Percentiles rank a stretch among this genome's conserved stretches.
phyloP scores from a whole-genome alignment of 2,888 invertebrate genomes.

The Ephialtes manifestator region DNA sequence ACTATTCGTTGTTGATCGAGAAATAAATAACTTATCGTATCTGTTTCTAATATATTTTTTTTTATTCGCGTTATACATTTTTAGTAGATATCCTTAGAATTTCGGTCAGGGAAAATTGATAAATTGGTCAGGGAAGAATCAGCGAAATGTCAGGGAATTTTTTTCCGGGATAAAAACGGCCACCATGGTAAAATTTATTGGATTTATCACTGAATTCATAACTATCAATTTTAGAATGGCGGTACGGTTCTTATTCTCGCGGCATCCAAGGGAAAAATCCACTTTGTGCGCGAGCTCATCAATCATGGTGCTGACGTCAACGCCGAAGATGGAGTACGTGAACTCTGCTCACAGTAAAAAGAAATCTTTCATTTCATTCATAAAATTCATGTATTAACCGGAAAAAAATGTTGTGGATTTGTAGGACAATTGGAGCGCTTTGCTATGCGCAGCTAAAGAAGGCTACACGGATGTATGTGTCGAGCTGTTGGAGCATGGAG shows the following conservation, averaged over 20 bases:
- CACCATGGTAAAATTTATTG: slow-evolving; percentile 13
- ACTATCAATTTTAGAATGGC: slow-evolving; percentile 90
- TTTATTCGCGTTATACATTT: too few species aligned
- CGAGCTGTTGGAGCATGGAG: slow-evolving; percentile 94
- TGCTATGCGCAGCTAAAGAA: slow-evolving; percentile 96
- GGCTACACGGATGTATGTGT: slow-evolving; percentile 94
- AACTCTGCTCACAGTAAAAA: slow-evolving; percentile 8
- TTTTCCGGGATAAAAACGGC: too few species aligned
- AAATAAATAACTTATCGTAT: too few species aligned
- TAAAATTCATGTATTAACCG: slow-evolving; percentile 15
- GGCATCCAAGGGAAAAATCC: slow-evolving; percentile 93
- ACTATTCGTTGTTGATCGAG: too few species aligned
- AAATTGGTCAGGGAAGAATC: too few species aligned
- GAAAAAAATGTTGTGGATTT: slow-evolving; percentile 63
- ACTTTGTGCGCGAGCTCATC: slow-evolving; percentile 94
- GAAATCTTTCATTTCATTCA: slow-evolving; percentile 1
- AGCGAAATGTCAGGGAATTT: too few species aligned
- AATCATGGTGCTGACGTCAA: slow-evolving; percentile 97
- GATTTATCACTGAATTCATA: neutral
- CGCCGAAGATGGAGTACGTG: slow-evolving; percentile 92
- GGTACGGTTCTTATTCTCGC: slow-evolving; percentile 97
- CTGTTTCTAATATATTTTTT: too few species aligned
- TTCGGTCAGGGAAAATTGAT: too few species aligned
- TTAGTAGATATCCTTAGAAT: too few species aligned
- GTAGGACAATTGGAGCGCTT: slow-evolving; percentile 96